Conservation (phyloP, 2,888 invertebrate genomes). For the Carabus problematicus region DNA sequence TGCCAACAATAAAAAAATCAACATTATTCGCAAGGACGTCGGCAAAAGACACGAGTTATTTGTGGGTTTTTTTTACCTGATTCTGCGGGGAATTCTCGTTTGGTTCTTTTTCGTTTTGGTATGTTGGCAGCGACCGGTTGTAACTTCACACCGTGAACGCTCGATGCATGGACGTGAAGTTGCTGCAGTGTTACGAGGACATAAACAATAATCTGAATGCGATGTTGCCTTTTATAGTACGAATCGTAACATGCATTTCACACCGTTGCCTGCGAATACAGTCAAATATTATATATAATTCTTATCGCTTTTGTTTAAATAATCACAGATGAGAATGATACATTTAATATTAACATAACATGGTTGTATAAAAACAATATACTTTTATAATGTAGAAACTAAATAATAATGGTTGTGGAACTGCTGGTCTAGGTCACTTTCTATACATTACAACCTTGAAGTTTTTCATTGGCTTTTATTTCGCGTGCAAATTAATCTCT, state of each 20-base stretch:
- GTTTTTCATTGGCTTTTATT: background rate
- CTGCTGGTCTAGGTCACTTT: slow-evolving; percentile 4
- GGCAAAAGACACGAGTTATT: background rate
- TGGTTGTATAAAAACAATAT: no score
- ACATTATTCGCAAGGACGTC: slow-evolving; percentile 14
- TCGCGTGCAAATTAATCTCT: background rate
- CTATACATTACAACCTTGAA: background rate
- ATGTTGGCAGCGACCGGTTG: slow-evolving; percentile 13
- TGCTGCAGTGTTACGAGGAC: no score
- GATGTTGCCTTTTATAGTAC: no score
- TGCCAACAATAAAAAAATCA: slow-evolving; percentile 13
- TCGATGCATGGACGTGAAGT: background rate
- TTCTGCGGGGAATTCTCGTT: no score
- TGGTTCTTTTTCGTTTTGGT: slow-evolving; percentile 6
- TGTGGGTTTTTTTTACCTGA: no score
- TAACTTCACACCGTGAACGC: slow-evolving; percentile 13
- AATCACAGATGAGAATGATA: no score
- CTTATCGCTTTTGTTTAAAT: no score
- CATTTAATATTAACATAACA: no score
- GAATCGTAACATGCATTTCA: no score
- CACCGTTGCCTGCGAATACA: no score
- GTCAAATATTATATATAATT: no score
- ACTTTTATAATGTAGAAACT: background rate
- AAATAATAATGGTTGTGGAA: background rate
- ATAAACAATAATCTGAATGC: no score